Conservation (phyloP, 2,797 vertebrate genomes). For the Oryzias sinensis region DNA sequence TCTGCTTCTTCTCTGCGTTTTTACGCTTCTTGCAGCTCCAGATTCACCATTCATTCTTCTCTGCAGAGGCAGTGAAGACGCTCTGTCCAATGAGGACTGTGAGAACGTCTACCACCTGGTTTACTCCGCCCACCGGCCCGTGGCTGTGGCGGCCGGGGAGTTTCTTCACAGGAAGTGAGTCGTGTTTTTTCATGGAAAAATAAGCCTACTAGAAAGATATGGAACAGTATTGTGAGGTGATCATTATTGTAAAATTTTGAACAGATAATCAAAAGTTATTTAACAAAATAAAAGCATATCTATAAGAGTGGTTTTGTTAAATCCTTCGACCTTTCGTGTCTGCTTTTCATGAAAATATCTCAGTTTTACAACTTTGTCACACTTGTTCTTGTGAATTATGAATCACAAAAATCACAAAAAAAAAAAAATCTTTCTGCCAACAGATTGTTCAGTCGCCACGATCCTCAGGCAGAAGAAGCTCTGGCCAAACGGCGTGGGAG, state of each 20-base stretch:
- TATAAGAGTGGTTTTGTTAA: no score
- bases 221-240: no score
- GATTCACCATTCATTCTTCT: slow-evolving; percentile 16
- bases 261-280: no score
- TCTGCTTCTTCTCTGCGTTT: neutral
- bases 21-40: no score
- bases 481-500: slow-evolving; percentile 93
- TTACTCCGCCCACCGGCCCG: slow-evolving; percentile 94
- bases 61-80: slow-evolving; percentile 94
- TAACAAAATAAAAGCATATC: no score
- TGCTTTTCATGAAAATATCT: neutral
- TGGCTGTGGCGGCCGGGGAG: slow-evolving; percentile 93
- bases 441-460: slow-evolving; percentile 94
- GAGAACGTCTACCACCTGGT: slow-evolving; percentile 98
- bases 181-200: neutral
- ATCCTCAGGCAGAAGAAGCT: slow-evolving; percentile 95
- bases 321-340: no score
- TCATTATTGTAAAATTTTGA: no score
- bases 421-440: neutral
- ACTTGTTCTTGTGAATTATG: neutral
- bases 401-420: no score
- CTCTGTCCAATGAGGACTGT: slow-evolving; percentile 95
- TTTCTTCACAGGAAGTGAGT: slow-evolving; percentile 96
- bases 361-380: neutral
- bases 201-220: no score